Base-by-base conservation (phyloP, 2,888 invertebrate genomes). In the Alentia gelatinosa region DNA sequence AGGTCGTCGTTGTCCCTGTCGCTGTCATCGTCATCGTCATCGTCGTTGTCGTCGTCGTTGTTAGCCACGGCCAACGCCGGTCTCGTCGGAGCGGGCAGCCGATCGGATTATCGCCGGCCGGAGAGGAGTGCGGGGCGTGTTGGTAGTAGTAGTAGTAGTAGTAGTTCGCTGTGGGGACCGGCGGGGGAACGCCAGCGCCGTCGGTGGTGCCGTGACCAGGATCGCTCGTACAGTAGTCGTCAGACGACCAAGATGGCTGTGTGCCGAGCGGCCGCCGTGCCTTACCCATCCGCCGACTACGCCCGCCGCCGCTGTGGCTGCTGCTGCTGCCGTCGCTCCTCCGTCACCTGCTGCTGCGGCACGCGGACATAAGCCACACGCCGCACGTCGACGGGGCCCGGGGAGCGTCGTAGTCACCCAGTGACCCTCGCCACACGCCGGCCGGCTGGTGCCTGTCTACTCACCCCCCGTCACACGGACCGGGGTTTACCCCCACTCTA, bases 211-310 rank as follows among this genome's bases (percentile, higher is more conserved):
- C n/a, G n/a, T n/a, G n/a, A n/a, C n/a, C n/a, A n/a, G n/a, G n/a
- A n/a, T n/a, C n/a, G n/a, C 74, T 74, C 9, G 37, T 79, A 39
- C 5, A 37, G 37, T 35, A 79, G 79, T 39, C 26, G 79, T 79
- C 79, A 79, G 79, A 39, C 37, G 39, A 35, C 79, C 39, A 79
- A 79, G 79, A 79, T 79, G 79, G 79, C 79, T 79, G 79, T 79
- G 79, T 79, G 79, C 37, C 79, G 39, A 15, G 63, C 63, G 63
- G 37, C 23, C 35, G 23, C 35, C 37, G 79, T 79, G 79, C 39
- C 79, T 79, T 79, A 68, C 30, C 68, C 30, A 12, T n/a, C n/a
- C n/a, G 19, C 47, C 47, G 68, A 3, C 26, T 1, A 0, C 68
- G 1, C 26, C 68, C 4, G 30, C 68, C 30, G 33, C 68, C 23